Conservation (phyloP, 2,888 invertebrate genomes). For the Sthenelais limicola region DNA sequence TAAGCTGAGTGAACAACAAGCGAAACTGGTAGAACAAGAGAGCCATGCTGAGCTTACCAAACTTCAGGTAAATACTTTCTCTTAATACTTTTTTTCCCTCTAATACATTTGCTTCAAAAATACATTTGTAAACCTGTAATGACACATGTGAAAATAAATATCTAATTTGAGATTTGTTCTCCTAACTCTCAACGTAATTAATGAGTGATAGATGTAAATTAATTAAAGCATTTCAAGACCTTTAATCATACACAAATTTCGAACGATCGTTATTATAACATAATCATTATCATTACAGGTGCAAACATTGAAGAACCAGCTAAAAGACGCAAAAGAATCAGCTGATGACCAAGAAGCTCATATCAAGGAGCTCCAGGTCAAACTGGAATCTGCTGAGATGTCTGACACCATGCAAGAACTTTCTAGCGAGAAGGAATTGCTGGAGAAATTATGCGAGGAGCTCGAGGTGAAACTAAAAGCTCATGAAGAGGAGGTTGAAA, state of each 20-base stretch:
- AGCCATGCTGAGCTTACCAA: conserved; percentile 31
- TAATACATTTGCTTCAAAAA: too few species aligned
- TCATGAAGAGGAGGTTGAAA: conserved; percentile 17
- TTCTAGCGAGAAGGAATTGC: conserved; percentile 79
- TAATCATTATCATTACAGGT: conserved; percentile 54
- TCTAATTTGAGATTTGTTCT: too few species aligned
- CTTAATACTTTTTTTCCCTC: too few species aligned
- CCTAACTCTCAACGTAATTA: too few species aligned
- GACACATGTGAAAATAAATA: too few species aligned
- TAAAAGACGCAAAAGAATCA: conserved; percentile 63
- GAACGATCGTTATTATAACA: not conserved
- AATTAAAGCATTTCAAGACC: too few species aligned
- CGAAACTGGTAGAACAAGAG: conserved; percentile 36
- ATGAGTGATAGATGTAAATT: too few species aligned
- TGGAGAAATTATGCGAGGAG: conserved; percentile 83
- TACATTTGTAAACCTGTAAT: too few species aligned
- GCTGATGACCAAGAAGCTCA: conserved; percentile 62
- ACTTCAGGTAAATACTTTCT: conserved; percentile 42
- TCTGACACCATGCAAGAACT: conserved; percentile 53
- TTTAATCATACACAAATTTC: too few species aligned
- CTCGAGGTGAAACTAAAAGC: conserved; percentile 5
- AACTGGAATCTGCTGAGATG: conserved; percentile 53
- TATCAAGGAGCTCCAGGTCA: conserved; percentile 57
- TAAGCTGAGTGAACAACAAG: conserved; percentile 32
- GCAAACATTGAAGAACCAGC: conserved; percentile 62